Conservation (phyloP, 2,113 vertebrate species). For the Tilapia sparmanii region DNA sequence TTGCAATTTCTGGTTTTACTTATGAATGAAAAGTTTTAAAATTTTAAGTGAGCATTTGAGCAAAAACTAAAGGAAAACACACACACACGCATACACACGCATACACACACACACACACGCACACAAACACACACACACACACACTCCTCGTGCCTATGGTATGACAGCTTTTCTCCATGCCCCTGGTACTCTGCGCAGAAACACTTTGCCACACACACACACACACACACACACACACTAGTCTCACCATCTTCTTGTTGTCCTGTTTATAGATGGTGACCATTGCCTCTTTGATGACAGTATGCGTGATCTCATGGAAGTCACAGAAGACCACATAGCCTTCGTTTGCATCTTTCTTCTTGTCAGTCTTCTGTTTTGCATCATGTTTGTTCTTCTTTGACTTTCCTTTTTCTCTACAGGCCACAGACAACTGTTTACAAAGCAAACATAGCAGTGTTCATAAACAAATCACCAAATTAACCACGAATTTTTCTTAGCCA, state of each 20-base stretch:
- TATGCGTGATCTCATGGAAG: constrained; percentile 92
- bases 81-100: too few relatives aligned
- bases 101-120: not conserved
- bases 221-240: not conserved
- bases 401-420: constrained; percentile 81
- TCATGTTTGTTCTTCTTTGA: constrained; percentile 81
- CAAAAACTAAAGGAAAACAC: not conserved
- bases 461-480: not conserved
- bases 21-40: not conserved
- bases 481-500: not conserved
- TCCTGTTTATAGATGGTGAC: constrained; percentile 92
- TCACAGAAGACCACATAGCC: constrained; percentile 85
- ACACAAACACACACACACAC: not conserved
- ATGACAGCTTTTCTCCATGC: too few relatives aligned
- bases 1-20: not conserved
- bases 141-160: too few relatives aligned
- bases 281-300: constrained; percentile 81
- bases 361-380: constrained; percentile 73
- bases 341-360: constrained; percentile 68
- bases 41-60: not conserved
- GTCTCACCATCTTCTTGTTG: constrained; percentile 89
- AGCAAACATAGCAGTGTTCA: not conserved
- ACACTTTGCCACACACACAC: not conserved
- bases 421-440: constrained; percentile 57
- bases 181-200: too few relatives aligned